phyloP scores from a whole-genome alignment of 2,113 vertebrate genomes.

The Conger conger region DNA sequence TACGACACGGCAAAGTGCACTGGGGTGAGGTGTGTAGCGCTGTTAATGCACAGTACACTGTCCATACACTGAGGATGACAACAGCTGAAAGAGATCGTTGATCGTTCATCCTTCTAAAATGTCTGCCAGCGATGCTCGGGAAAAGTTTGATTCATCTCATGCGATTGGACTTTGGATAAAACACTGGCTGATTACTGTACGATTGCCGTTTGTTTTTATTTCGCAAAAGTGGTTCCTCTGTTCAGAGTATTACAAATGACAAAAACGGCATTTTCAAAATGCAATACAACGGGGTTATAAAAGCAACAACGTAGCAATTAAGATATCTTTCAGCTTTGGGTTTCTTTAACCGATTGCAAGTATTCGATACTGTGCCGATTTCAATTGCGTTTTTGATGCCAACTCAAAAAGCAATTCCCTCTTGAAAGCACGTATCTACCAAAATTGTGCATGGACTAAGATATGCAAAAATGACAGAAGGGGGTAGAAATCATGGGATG shows the following conservation, averaged over 20 bases:
- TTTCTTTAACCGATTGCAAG: background rate
- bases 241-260: background rate
- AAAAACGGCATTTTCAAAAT: background rate
- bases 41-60: background rate
- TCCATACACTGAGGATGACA: background rate
- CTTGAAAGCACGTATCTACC: background rate
- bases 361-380: slow-evolving; percentile 7
- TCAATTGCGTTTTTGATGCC: slow-evolving; percentile 7
- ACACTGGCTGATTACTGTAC: background rate
- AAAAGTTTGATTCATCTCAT: background rate
- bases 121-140: background rate
- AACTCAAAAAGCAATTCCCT: background rate
- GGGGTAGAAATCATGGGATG: background rate
- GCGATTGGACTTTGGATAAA: background rate
- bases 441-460: background rate
- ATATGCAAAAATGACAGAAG: background rate
- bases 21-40: slow-evolving; percentile 19
- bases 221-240: background rate
- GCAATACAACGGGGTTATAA: background rate
- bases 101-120: background rate
- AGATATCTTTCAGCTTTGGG: slow-evolving; percentile 8
- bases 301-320: background rate
- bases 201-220: too few species aligned
- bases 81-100: background rate
- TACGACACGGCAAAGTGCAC: background rate